These are phyloP conservation scores for Protodeltote pygarga DNA, from an alignment of 2,888 invertebrate species.

Conservation along the genomic window DNA sequence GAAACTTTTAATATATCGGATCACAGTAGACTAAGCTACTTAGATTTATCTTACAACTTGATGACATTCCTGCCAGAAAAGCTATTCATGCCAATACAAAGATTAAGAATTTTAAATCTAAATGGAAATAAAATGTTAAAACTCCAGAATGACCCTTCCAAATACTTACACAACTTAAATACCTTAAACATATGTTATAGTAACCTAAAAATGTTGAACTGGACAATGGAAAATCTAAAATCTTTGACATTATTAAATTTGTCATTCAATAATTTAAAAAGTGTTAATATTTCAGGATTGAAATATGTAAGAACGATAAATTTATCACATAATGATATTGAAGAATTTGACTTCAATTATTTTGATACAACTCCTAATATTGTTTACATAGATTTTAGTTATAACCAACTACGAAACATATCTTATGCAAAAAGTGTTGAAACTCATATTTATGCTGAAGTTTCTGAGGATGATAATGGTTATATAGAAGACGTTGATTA, in stretches of 20 bases:
- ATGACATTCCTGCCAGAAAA: conserved; percentile 22
- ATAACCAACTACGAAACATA: conserved; percentile 22
- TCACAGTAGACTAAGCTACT: conserved; percentile 20
- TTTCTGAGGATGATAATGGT: too few relatives aligned
- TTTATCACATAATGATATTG: conserved; percentile 32
- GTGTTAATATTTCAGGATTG: conserved; percentile 1
- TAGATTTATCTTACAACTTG: conserved; percentile 41
- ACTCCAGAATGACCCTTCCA: neutral
- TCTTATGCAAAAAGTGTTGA: neutral
- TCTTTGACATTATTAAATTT: conserved; percentile 28
- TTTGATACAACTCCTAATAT: conserved; percentile 2
- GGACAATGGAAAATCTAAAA: conserved; percentile 8
- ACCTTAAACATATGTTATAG: conserved; percentile 34
- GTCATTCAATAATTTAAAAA: conserved; percentile 24
- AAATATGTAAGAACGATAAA: conserved; percentile 11
- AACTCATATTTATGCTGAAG: neutral
- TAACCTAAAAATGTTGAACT: conserved; percentile 12
- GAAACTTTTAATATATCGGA: conserved; percentile 23
- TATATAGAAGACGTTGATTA: too few relatives aligned
- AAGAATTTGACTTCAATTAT: conserved; percentile 1
- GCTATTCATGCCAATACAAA: conserved; percentile 17
- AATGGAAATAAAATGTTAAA: conserved; percentile 34
- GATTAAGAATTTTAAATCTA: conserved; percentile 31
- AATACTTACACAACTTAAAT: conserved; percentile 19
- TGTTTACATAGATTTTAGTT: conserved; percentile 14